phyloP scores from a whole-genome alignment of 1,140 invertebrate genomes.

The Potamilus streckersoni region DNA sequence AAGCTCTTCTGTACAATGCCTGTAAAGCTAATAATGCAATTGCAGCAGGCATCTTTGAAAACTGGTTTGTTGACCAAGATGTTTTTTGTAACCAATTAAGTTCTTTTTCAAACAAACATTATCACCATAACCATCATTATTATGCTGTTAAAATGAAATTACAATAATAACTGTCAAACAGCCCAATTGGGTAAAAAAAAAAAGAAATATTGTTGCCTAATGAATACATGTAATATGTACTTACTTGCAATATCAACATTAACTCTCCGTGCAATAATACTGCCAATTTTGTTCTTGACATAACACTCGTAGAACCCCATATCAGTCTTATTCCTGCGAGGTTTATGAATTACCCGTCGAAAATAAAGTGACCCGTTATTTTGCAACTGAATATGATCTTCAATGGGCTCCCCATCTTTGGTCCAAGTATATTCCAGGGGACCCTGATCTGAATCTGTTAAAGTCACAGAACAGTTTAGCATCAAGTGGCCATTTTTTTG shows the following conservation, averaged over 20 bases:
- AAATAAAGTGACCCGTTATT: slow-evolving; percentile 23
- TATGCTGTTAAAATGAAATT: no score
- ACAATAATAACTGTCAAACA: no score
- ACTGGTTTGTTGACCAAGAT: no score
- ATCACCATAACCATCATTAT: no score
- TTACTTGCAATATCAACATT: slow-evolving; percentile 12
- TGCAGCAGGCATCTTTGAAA: no score
- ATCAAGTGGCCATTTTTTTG: slow-evolving; percentile 18
- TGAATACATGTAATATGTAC: neutral
- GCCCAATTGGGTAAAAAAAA: no score
- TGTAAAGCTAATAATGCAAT: no score
- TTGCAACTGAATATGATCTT: slow-evolving; percentile 5
- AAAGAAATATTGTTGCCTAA: no score
- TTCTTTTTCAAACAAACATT: no score
- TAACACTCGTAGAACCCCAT: slow-evolving; percentile 17
- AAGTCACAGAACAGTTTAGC: slow-evolving; percentile 22
- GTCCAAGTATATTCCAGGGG: slow-evolving; percentile 5
- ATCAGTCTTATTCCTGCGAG: slow-evolving; percentile 17
- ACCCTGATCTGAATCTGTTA: slow-evolving; percentile 10
- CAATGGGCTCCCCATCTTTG: slow-evolving; percentile 8
- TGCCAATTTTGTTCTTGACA: slow-evolving; percentile 9
- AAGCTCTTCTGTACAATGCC: no score
- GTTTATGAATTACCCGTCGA: slow-evolving; percentile 16
- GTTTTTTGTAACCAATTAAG: no score
- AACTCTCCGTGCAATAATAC: slow-evolving; percentile 14